phyloP scores from a whole-genome alignment of 2,888 invertebrate species.

The Leucoma salicis region DNA sequence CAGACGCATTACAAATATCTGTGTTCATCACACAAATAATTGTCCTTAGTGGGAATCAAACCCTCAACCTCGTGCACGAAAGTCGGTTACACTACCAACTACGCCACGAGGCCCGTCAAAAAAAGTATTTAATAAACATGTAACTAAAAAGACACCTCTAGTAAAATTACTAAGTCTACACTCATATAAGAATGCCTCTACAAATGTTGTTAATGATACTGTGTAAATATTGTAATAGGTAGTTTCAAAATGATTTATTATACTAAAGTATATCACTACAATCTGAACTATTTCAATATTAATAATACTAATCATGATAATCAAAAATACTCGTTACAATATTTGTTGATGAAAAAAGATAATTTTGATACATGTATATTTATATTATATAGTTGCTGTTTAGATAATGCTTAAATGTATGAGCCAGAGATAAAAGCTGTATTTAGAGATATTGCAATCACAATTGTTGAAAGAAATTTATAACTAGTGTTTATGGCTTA shows the following conservation, averaged over 20 bases:
- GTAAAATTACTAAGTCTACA: too few species aligned
- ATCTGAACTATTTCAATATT: conserved; percentile 24
- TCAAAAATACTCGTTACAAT: conserved; percentile 18
- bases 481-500: too few species aligned
- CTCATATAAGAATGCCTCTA: conserved; percentile 15
- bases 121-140: too few species aligned
- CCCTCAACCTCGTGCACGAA: too few species aligned
- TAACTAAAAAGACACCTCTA: too few species aligned
- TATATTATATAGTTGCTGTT: conserved; percentile 1
- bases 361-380: conserved; percentile 17
- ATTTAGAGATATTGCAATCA: conserved; percentile 33
- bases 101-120: too few species aligned
- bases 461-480: conserved; percentile 33
- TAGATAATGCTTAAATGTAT: conserved; percentile 10
- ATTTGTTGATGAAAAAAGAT: conserved; percentile 32
- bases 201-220: conserved; percentile 30
- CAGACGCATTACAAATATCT: too few species aligned
- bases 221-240: conserved; percentile 45
- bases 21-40: too few species aligned
- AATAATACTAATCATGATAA: conserved; percentile 33
- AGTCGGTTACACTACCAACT: too few species aligned
- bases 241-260: conserved; percentile 41
- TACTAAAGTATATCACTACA: conserved; percentile 19
- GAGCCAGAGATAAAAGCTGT: conserved; percentile 20
- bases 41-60: too few species aligned